phyloP scores from a whole-genome alignment of 2,797 vertebrate genomes.

The Kryptolebias ocellatus region DNA sequence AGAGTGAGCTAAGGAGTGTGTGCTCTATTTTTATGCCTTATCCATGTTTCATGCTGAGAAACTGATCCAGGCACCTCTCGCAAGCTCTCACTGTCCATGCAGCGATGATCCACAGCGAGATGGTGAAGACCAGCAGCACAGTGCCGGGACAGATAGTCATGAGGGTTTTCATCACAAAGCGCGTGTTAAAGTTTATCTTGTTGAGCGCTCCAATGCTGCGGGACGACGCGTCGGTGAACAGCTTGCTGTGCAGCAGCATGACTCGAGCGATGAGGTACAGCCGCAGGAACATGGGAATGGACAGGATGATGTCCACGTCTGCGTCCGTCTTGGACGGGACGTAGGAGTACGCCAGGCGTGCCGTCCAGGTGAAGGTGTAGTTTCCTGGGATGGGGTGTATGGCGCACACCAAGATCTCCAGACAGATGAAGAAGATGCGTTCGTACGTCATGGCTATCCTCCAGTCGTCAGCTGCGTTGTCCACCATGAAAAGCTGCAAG shows the following conservation, averaged over 20 bases:
- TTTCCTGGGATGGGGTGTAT: constrained; percentile 99
- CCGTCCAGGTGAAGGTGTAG: constrained; percentile 99
- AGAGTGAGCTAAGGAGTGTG: constrained; percentile 23
- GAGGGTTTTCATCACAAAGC: constrained; percentile 99
- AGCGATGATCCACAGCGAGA: constrained; percentile 99
- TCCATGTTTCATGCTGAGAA: constrained; percentile 73
- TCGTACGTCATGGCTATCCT: constrained; percentile 99
- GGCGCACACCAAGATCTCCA: constrained; percentile 99
- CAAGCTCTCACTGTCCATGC: constrained; percentile 99
- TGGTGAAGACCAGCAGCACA: constrained; percentile 99
- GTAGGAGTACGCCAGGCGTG: constrained; percentile 96
- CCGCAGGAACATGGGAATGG: constrained; percentile 99
- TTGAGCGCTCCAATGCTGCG: constrained; percentile 99
- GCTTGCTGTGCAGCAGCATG: constrained; percentile 99
- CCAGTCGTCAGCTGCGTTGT: constrained; percentile 99
- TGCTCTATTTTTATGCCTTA: constrained; percentile 68
- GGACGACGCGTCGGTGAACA: constrained; percentile 99
- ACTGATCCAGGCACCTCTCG: constrained; percentile 90
- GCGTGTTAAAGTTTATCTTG: constrained; percentile 99
- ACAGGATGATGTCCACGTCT: constrained; percentile 99
- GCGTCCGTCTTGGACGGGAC: constrained; percentile 94
- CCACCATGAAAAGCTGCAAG: constrained; percentile 98
- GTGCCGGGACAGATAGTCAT: constrained; percentile 99
- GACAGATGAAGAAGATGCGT: constrained; percentile 99
- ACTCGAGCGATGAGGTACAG: constrained; percentile 99